Conservation (phyloP, 1,140 invertebrate species). For the Lasioglossum albipes region DNA sequence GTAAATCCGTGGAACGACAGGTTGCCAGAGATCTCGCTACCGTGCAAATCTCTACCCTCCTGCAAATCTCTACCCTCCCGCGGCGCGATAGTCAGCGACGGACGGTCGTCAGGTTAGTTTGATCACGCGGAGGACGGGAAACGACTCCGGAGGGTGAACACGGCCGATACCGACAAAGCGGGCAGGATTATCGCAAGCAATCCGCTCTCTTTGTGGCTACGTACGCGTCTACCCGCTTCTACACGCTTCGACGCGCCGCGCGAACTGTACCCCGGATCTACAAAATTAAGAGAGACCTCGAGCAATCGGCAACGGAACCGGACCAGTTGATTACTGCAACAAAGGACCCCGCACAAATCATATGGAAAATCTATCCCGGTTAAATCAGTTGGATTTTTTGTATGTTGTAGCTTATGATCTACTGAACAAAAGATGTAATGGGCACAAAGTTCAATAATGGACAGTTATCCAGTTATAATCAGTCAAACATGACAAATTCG, state of each 20-base stretch:
- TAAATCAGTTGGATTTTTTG: too few relatives aligned
- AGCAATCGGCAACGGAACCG: slow-evolving; percentile 6
- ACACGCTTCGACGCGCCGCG: slow-evolving; percentile 8
- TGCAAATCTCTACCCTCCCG: too few relatives aligned
- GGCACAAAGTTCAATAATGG: too few relatives aligned
- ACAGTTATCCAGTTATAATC: too few relatives aligned
- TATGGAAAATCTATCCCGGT: too few relatives aligned
- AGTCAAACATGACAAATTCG: too few relatives aligned
- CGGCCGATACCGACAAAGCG: slow-evolving; percentile 47
- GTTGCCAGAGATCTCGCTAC: background rate
- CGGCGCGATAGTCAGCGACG: slow-evolving; percentile 21
- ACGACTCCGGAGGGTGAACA: slow-evolving; percentile 30
- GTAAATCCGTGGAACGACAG: slow-evolving; percentile 27
- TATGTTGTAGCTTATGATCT: too few relatives aligned
- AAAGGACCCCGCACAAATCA: too few relatives aligned
- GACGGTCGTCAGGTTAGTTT: slow-evolving; percentile 36
- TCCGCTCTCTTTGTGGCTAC: slow-evolving; percentile 30
- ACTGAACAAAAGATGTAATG: too few relatives aligned
- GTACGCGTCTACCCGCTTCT: slow-evolving; percentile 1
- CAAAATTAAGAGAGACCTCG: slow-evolving; percentile 7
- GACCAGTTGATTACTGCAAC: background rate
- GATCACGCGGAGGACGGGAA: slow-evolving; percentile 46
- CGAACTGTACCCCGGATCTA: background rate
- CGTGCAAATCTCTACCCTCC: too few relatives aligned
- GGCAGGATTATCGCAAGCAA: slow-evolving; percentile 53